These are phyloP conservation scores for Heliconius himera DNA, from an alignment of 1,140 invertebrate species.

Conservation along the genomic window DNA sequence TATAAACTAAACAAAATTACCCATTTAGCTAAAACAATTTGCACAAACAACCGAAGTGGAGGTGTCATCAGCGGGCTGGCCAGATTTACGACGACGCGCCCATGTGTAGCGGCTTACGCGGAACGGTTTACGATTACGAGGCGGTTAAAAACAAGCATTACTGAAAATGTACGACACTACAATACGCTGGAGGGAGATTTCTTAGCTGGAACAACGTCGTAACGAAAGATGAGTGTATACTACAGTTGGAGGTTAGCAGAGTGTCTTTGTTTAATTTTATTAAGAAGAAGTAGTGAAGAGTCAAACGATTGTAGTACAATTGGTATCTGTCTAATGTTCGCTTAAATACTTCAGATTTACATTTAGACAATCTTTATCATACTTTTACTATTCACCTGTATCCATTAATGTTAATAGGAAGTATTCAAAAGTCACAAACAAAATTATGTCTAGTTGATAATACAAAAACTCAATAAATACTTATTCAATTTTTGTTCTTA, in stretches of 20 bases:
- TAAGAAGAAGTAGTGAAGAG: neutral
- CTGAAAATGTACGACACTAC: conserved; percentile 32
- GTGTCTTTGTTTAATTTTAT: neutral
- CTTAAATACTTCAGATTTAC: neutral
- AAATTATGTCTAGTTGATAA: too few species aligned
- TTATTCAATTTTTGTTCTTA: too few species aligned
- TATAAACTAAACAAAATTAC: neutral
- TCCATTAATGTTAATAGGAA: too few species aligned
- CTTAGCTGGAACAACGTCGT: neutral
- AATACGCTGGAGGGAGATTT: conserved; percentile 26
- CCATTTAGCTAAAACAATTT: conserved; percentile 25
- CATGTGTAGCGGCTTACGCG: conserved; percentile 28
- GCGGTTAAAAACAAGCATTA: conserved; percentile 40
- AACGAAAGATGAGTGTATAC: neutral
- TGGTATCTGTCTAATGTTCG: neutral
- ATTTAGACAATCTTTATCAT: too few species aligned
- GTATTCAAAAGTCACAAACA: too few species aligned
- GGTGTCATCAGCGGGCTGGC: conserved; percentile 30
- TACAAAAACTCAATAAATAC: too few species aligned
- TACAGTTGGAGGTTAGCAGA: neutral
- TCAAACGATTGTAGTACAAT: neutral
- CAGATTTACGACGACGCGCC: conserved; percentile 37
- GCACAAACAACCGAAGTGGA: conserved; percentile 27
- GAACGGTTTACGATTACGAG: conserved; percentile 39
- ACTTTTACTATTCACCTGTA: too few species aligned